Evolutionary conservation across 2,888 invertebrate genomes (phyloP), one percentile per base, ranked within the genome.

Genomic region (Hylaea fasciaria): DNA sequence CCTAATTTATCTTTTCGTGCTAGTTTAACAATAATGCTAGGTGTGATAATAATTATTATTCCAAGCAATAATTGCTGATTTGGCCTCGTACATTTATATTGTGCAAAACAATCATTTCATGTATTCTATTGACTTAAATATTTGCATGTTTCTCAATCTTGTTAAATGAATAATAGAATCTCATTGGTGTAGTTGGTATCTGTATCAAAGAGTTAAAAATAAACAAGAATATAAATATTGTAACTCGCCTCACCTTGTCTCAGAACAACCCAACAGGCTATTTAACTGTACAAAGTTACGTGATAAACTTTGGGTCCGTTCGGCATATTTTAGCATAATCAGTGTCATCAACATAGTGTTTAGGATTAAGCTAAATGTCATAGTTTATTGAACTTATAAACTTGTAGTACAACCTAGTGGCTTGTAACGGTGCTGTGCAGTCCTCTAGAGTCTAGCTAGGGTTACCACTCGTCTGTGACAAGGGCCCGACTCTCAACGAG

Each of bases 351-450:
- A 59, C 28, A 65, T 56, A 43, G 46, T 59, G 64, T 65, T 57
- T 51, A 59, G 59, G 61, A 62, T 66, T 59, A 64, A 66, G 60
- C 62, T 65, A 68, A n/a, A 69, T 72, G 61, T 64, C 59, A 55
- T 67, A 73, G 85, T 72, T 82, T 83, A 69, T 77, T 83, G 72
- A 85, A 77, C 84, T 77, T 64, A 64, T 72, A 72, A 73, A 72
- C 72, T 70, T 57, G 62, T 65, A 67, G 62, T 65, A 68, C 59
- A 57, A 64, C 65, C 35, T 49, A 40, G 49, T 32, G 65, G 65
- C 52, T 53, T 48, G 47, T 77, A 77, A 76, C 76, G 78, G 80
- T 72, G 39, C 49, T 40, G 39, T 46, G 53, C 44, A 16, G 44
- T 48, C 46, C 51, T 41, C 12, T 16, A n/a, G 44, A n/a, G n/a